Base-by-base conservation (phyloP, 2,797 vertebrate genomes). In the Esox masquinongy region DNA sequence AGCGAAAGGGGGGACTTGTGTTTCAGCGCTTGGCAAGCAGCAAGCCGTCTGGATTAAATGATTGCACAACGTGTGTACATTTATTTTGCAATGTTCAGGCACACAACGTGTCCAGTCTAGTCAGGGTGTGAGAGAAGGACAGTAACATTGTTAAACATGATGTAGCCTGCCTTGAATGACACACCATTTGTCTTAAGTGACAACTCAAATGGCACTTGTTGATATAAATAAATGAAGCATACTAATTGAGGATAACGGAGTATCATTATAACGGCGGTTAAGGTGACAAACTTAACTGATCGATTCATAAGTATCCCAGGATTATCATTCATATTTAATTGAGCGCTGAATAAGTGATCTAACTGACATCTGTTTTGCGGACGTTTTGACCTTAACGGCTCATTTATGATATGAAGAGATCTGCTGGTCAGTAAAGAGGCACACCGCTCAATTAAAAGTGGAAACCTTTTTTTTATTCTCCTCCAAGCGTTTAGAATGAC, bases 121-220 rank as follows among this genome's bases (percentile, higher is more conserved):
- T 47, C 43, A 47, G 43, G 2, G 7, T 14, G 2, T 24, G n/a
- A 88, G 84, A 86, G 84, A 82, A 83, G 86, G 88, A 88, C 81
- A 82, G 75, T 79, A 84, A 91, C 89, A 78, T 59, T 93, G 91
- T 93, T 86, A 91, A 89, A 92, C 90, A 92, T 80, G 85, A 79
- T 73, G 83, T 63, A 78, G 9, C 56, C 82, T 91, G 82, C 88
- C 88, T 77, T 83, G 88, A 91, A 90, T 90, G 88, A 87, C 87
- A 88, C 85, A 11, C 70, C 39, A 43, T 43, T 43, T 43, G 39
- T 43, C 9, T 3, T 2, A 75, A 79, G 70, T 85, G 76, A 50
- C 75, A 77, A 50, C n/a, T 69, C 83, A 83, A 77, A 88, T 79
- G 88, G 85, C 83, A 87, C 75, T 77, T 87, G 84, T 81, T 84